Conservation (phyloP, 2,113 vertebrate genomes). For the Ailuropoda melanoleuca region DNA sequence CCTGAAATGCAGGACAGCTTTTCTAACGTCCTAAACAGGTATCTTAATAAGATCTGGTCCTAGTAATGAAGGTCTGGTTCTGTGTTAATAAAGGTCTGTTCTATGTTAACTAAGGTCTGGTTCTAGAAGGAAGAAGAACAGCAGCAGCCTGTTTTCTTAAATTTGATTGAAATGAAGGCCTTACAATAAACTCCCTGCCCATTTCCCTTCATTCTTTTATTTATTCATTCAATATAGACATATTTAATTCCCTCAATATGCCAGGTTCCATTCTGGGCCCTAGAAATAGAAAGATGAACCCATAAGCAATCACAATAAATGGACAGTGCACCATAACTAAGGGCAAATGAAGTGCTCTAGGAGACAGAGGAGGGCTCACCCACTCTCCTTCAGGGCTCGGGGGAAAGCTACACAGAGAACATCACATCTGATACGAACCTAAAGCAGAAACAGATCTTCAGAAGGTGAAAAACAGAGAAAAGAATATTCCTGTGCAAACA, state of each 20-base stretch:
- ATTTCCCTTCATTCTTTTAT: not conserved
- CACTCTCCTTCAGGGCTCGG: not conserved
- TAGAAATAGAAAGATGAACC: constrained; percentile 6
- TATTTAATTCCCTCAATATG: not conserved
- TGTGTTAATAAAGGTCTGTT: not conserved
- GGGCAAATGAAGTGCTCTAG: not conserved
- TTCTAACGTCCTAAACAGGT: not conserved
- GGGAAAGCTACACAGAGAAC: not conserved
- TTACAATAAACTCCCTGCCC: not conserved
- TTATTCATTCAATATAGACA: constrained; percentile 21
- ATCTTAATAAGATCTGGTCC: constrained; percentile 24
- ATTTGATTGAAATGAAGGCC: not conserved
- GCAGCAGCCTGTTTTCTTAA: constrained; percentile 1
- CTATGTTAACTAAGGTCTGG: constrained; percentile 29
- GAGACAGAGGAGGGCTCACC: not conserved
- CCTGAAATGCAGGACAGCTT: constrained; percentile 1
- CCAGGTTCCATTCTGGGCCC: not conserved
- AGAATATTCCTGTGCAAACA: accelerated
- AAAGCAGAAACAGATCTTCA: not conserved
- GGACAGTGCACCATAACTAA: not conserved
- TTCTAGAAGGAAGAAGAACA: constrained; percentile 13
- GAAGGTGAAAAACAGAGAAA: not conserved
- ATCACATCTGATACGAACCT: not conserved
- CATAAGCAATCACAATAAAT: not conserved
- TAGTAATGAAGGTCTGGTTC: constrained; percentile 41